Evolutionary conservation across 2,797 vertebrate species (phyloP), one percentile per base, ranked within the genome.

Genomic region (Sebastes paucispinis): DNA sequence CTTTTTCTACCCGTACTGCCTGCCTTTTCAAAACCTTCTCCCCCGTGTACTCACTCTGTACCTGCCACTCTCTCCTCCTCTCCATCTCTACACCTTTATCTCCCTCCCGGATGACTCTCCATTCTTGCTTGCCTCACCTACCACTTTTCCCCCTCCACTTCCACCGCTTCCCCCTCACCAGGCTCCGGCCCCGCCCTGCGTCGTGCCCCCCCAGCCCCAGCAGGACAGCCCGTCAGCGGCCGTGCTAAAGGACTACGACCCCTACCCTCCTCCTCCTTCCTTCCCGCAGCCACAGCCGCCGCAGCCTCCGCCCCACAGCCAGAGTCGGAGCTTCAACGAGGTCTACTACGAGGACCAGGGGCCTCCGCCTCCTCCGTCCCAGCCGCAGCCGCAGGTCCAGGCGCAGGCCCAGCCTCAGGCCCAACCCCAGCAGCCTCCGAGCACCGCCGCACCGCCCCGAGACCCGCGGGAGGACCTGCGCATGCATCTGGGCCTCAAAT

Each of bases 401-500:
- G 69, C 69, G 0, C 93, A 88, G 77, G 79, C 88, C 60, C 92
- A 82, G 75, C 85, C 67, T 13, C 94, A 98, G 97, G 96, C 98
- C 91, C 97, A 96, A 91, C 91, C 94, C 59, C 94, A 93, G 87
- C 97, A 97, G 81, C 90, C 92, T 47, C 94, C 91, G 0, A 91
- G 96, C 82, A 94, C 97, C 88, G 94, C 97, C 0, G 98, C 88
- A 54, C 88, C 93, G 0, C 91, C 93, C 4, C 87, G 94, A 58
- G 94, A 95, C 74, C 94, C 94, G 0, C 85, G 94, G 75, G 94
- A 95, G 76, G 94, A 99, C 92, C 97, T 99, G 93, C 98, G 97
- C 95, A 99, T 99, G 98, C 98, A 99, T 87, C 97, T 99, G 96
- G 98, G 98, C 93, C 97, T 99, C 90, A 99, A 99, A 95, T 99